These are phyloP conservation scores for Psophia crepitans DNA, from an alignment of 2,113 vertebrate genomes.

Conservation along the genomic window DNA sequence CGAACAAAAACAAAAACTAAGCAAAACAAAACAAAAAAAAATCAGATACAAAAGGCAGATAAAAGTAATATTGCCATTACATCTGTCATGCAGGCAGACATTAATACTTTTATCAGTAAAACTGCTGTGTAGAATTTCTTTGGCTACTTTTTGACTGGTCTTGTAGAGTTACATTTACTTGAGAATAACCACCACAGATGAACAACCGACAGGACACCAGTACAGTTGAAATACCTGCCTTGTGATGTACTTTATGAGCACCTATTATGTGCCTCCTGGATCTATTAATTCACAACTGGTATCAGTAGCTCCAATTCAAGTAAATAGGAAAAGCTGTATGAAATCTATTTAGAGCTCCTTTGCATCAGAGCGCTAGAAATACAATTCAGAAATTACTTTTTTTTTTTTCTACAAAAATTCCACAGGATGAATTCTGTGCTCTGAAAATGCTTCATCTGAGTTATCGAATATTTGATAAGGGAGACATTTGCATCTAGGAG, in stretches of 20 bases:
- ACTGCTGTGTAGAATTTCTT: background rate
- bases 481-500: background rate
- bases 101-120: background rate
- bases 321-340: background rate
- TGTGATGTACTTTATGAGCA: background rate
- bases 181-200: background rate
- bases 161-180: background rate
- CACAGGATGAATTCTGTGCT: background rate
- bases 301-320: background rate
- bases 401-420: conserved; percentile 8
- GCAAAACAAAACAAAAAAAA: too few relatives aligned
- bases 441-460: background rate
- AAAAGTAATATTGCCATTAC: background rate
- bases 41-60: background rate
- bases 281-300: conserved; percentile 17
- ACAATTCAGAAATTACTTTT: conserved; percentile 12
- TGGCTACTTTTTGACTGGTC: background rate
- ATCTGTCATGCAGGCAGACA: background rate
- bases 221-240: background rate
- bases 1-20: background rate
- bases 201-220: rapidly evolving
- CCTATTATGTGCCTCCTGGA: background rate
- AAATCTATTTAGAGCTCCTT: background rate
- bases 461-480: background rate
- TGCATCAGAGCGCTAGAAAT: background rate